Percentiles rank a stretch among this genome's conserved stretches.
These are phyloP conservation scores for Nylanderia fulva DNA, from an alignment of 1,140 invertebrate genomes.

Conservation along the genomic window DNA sequence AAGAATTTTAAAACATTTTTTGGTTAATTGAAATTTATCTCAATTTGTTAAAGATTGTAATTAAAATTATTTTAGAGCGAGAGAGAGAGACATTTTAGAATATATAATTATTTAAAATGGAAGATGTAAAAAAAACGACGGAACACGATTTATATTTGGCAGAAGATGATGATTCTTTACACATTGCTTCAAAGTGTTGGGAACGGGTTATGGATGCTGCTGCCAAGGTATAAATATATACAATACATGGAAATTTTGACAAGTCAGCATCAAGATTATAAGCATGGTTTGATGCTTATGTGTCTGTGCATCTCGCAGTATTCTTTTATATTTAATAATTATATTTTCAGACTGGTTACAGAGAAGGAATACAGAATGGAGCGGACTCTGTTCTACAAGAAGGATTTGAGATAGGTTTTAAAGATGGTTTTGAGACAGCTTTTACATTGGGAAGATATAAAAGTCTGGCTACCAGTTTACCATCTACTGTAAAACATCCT, in stretches of 20 bases:
- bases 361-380: constrained; percentile 87
- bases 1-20: too few relatives aligned
- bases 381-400: constrained; percentile 85
- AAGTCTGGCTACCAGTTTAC: constrained; percentile 71
- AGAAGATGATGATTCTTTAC: constrained; percentile 74
- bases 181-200: constrained; percentile 80
- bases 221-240: constrained; percentile 81
- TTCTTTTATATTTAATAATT: constrained; percentile 3
- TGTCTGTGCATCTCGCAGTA: constrained; percentile 50
- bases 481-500: constrained; percentile 72
- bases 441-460: constrained; percentile 85
- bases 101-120: constrained; percentile 35
- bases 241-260: neutral
- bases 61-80: neutral
- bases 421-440: constrained; percentile 85
- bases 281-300: neutral
- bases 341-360: constrained; percentile 82
- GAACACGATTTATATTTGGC: neutral
- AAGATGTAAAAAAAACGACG: neutral
- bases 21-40: too few relatives aligned
- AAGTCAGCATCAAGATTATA: too few relatives aligned
- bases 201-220: constrained; percentile 76
- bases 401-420: constrained; percentile 87
- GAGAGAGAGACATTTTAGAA: neutral
- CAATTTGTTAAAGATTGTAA: too few relatives aligned